phyloP scores from a whole-genome alignment of 2,797 vertebrate species.

The Picus viridis region DNA sequence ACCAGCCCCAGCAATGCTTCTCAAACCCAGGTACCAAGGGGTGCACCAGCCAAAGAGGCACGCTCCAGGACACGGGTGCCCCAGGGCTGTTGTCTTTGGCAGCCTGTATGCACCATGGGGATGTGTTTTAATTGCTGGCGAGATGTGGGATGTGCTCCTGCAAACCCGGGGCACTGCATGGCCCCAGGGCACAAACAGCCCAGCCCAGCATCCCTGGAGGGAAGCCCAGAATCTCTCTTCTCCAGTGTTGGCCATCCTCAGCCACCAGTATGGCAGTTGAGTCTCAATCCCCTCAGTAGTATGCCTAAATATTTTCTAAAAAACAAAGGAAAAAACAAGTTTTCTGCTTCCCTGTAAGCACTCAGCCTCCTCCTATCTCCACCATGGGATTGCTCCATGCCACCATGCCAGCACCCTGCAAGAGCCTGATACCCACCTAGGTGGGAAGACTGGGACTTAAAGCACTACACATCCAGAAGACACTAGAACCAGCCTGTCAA shows the following conservation, averaged over 20 bases:
- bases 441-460: neutral
- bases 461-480: neutral
- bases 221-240: neutral
- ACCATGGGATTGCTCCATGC: neutral
- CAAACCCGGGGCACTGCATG: neutral
- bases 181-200: fast-evolving
- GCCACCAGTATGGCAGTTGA: neutral
- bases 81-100: neutral
- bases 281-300: neutral
- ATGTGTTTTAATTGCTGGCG: neutral
- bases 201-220: neutral
- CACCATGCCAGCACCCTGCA: neutral
- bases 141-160: neutral
- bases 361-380: neutral
- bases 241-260: neutral
- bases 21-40: neutral
- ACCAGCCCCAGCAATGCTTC: neutral
- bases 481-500: slow-evolving; percentile 46
- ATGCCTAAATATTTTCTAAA: neutral
- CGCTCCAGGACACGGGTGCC: fast-evolving
- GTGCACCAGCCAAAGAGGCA: fast-evolving
- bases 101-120: fast-evolving
- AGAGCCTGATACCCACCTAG: fast-evolving
- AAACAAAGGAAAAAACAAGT: neutral
- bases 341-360: neutral